Evolutionary conservation across 92 coral and sea anemone genomes (phyloP), one percentile per base, ranked within the genome.

Genomic region (Phenganax stokvisi): DNA sequence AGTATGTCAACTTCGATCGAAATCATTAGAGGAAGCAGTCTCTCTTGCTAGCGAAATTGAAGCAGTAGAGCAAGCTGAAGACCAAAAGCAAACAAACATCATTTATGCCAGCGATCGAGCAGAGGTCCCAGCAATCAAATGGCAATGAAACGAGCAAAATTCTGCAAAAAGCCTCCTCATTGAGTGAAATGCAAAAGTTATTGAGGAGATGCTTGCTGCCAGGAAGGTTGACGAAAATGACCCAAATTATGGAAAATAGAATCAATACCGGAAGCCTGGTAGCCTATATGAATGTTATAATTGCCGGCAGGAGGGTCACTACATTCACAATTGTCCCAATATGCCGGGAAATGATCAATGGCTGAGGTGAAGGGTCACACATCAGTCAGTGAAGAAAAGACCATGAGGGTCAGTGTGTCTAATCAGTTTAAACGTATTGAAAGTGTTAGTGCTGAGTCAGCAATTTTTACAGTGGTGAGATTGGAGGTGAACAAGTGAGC

Each of bases 371-470:
- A 11, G 61, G 61, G 83, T 79, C 61, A 54, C 58, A 57, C 75
- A 60, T 51, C 83, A 65, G 83, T 20, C 37, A 53, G 28, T 12
- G 12, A 47, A 51, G 51, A 51, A 20, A 56, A 54, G 0, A 63
- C 6, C 44, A 65, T 17, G 37, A 80, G 55, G 47, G 82, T 58
- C 15, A 54, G 54, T 6, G 75, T 25, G 28, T 55, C 52, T 12
- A 65, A 57, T 20, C 70, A 76, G 10, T 47, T 67, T 28, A 12
- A 54, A 27, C 64, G 81, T 20, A 78, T 78, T 72, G 77, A 83
- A 74, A 83, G 87, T 79, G 84, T 87, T 73, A 76, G 73, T 17
- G 31, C 80, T 72, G 80, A 80, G 77, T 37, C 72, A 9, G 82
- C 88, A 53, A 81, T 81, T 51, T 81, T 71, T 63, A 84, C 84